Conservation (phyloP, 2,888 invertebrate genomes). For the Pseudeuparius sepicola region DNA sequence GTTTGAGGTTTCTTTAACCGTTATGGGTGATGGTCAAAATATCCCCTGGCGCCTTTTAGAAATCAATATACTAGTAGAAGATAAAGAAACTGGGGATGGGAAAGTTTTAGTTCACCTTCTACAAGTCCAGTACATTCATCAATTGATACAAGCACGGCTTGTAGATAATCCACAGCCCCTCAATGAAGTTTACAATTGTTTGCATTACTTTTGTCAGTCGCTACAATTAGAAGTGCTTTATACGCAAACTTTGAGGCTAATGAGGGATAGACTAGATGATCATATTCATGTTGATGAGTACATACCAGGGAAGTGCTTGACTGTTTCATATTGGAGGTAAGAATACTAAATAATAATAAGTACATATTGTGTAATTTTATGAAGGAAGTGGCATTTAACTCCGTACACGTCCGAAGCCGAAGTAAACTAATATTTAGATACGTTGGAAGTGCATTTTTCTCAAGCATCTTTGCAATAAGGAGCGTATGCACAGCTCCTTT, state of each 20-base stretch:
- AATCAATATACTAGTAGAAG: conserved; percentile 92
- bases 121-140: conserved; percentile 89
- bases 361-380: too few species aligned
- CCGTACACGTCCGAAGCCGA: too few species aligned
- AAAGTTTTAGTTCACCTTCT: conserved; percentile 90
- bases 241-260: conserved; percentile 79
- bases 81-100: conserved; percentile 95
- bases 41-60: conserved; percentile 94
- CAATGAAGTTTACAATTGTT: conserved; percentile 70
- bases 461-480: too few species aligned
- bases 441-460: too few species aligned
- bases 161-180: conserved; percentile 71
- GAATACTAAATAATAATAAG: conserved; percentile 12
- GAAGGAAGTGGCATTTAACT: too few species aligned
- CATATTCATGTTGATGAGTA: conserved; percentile 89
- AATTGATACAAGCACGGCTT: conserved; percentile 82
- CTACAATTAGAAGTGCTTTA: conserved; percentile 86
- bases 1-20: conserved; percentile 90
- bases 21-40: conserved; percentile 90
- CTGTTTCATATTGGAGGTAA: conserved; percentile 92
- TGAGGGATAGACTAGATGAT: conserved; percentile 78
- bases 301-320: conserved; percentile 75
- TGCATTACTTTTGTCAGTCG: conserved; percentile 91
- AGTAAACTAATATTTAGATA: too few species aligned
- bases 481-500: too few species aligned